These are phyloP conservation scores for Rhea pennata DNA, from an alignment of 2,113 vertebrate genomes.

Conservation along the genomic window DNA sequence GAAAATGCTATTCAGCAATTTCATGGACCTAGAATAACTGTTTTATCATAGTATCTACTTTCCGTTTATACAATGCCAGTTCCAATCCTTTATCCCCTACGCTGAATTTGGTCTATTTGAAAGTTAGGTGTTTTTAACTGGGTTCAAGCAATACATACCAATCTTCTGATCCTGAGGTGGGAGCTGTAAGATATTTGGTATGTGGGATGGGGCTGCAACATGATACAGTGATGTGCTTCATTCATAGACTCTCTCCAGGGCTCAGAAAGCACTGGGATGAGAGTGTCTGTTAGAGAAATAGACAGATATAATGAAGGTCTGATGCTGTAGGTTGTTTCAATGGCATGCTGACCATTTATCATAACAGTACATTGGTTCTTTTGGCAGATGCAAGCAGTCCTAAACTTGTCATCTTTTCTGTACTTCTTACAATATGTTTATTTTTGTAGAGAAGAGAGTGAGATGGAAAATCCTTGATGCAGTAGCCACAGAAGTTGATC, in stretches of 20 bases:
- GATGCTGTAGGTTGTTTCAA: background rate
- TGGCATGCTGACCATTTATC: background rate
- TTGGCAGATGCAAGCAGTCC: background rate
- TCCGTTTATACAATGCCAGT: background rate
- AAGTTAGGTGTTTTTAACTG: background rate
- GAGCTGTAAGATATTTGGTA: background rate
- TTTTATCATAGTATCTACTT: background rate
- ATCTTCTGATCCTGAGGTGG: background rate
- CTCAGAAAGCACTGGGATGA: background rate
- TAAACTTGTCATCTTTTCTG: conserved; percentile 5
- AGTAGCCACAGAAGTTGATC: conserved; percentile 65
- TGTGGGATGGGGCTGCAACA: background rate
- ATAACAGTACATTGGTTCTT: background rate
- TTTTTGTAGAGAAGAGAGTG: conserved; percentile 10
- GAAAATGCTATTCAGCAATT: background rate
- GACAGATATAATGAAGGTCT: background rate
- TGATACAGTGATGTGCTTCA: background rate
- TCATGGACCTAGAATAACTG: background rate
- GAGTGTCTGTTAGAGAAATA: background rate
- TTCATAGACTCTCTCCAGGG: background rate
- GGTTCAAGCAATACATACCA: background rate
- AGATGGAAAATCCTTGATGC: conserved; percentile 52
- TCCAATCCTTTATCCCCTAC: background rate
- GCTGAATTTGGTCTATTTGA: background rate
- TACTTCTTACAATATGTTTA: conserved; percentile 5